Evolutionary conservation across 2,888 invertebrate species (phyloP).

Genomic region (Andricus quercusramuli): DNA sequence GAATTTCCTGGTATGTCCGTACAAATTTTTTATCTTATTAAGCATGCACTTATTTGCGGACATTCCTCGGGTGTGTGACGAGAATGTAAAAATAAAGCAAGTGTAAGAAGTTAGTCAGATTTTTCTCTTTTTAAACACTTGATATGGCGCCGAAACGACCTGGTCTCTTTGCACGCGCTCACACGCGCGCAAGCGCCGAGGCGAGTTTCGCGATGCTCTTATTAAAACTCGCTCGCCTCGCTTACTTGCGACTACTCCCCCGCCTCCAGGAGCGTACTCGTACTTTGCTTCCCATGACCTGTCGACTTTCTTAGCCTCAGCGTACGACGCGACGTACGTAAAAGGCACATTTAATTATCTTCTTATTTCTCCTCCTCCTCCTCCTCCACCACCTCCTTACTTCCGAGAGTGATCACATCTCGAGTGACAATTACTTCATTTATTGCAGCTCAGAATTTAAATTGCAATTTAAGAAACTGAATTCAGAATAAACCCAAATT

Average conservation of each 20-base stretch:
- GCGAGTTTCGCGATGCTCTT: conserved; percentile 75
- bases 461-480: too few species aligned
- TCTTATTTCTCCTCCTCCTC: not conserved
- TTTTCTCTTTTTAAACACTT: conserved; percentile 2
- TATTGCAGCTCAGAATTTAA: too few species aligned
- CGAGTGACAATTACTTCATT: not conserved
- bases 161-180: conserved; percentile 48
- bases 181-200: conserved; percentile 49
- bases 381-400: too few species aligned
- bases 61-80: not conserved
- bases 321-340: not conserved
- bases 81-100: not conserved
- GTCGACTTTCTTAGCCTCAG: not conserved
- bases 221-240: conserved; percentile 75
- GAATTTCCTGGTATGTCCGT: too few species aligned
- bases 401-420: not conserved
- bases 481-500: too few species aligned
- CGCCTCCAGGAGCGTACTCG: conserved; percentile 19
- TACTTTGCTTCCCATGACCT: conserved; percentile 7
- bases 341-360: not conserved
- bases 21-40: not conserved
- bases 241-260: conserved; percentile 62
- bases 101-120: not conserved
- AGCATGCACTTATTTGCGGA: not conserved
- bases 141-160: conserved; percentile 7